Evolutionary conservation across 2,888 invertebrate genomes (phyloP), one percentile per base, ranked within the genome.

Genomic region (Drosophila cyrtoloma): DNA sequence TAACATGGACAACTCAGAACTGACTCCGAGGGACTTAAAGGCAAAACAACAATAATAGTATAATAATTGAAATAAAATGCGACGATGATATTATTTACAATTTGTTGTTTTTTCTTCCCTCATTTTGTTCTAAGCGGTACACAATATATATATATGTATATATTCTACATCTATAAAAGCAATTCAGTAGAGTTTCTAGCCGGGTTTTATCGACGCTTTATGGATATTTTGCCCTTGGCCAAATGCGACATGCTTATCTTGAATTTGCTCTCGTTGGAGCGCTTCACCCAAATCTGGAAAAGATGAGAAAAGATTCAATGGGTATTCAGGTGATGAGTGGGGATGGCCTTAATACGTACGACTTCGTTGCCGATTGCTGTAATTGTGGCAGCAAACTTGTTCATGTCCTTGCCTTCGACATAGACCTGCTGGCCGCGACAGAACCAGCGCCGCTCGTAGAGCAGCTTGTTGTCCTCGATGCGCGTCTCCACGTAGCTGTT

Each of bases 401-500:
- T 95, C 91, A 96, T 94, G 82, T 98, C 98, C 79, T 97, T 96
- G 26, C 98, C 97, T 94, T 98, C 98, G 5, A 98, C 96, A 93
- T 96, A 98, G 42, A 99, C 97, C 77, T 97, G 96, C 94, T 99
- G 98, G 0, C 98, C 98, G 75, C 98, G 95, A 92, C 98, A 98
- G 94, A 97, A 99, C 99, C 99, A 99, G 92, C 98, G 95, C 79
- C 98, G 95, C 94, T 99, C 98, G 94, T 98, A 98, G 90, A 97
- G 94, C 72, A 99, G 94, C 94, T 98, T 98, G 62, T 98, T 98
- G 94, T 98, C 98, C 94, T 99, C 99, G 81, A 99, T 98, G 76
- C 97, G 95, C 6, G 98, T 97, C 88, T 98, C 98, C 55, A 96
- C 95, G 77, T 95, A 93, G 59, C 95, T 93, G 39, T 94, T 92